Evolutionary conservation across 1,140 invertebrate genomes (phyloP).

Genomic region (Penaeus japonicus): DNA sequence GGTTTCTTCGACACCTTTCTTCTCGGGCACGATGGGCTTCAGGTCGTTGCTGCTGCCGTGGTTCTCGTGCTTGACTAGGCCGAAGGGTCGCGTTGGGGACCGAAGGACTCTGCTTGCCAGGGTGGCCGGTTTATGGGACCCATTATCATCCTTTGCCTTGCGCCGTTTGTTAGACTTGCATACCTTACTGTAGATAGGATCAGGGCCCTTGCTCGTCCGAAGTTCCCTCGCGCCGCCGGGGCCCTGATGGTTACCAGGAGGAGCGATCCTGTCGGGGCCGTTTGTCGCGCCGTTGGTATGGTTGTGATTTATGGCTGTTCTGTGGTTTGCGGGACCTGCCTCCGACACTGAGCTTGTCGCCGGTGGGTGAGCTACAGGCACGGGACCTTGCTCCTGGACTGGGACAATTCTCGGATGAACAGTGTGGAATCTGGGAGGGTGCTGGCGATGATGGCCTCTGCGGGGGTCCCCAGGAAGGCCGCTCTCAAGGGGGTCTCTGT

Average conservation of each 20-base stretch:
- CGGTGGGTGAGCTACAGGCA: no score
- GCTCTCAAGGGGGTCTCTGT: no score
- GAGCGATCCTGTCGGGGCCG: neutral
- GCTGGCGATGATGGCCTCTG: no score
- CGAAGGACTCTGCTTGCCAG: neutral
- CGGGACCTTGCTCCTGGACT: no score
- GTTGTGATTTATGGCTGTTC: constrained; percentile 25
- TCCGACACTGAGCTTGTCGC: neutral
- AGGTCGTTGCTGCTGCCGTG: neutral
- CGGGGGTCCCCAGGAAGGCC: no score
- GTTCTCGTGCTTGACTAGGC: constrained; percentile 11
- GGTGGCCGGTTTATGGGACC: neutral
- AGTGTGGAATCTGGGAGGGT: no score
- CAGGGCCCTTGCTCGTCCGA: neutral
- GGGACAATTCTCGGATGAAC: no score
- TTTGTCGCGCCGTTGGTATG: neutral
- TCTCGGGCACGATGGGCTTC: neutral
- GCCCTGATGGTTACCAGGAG: no score
- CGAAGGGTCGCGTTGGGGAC: neutral
- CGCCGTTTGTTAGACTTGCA: constrained; percentile 31
- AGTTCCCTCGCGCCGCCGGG: neutral
- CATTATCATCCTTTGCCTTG: neutral
- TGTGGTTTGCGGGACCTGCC: neutral
- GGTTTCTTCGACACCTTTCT: neutral
- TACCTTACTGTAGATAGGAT: constrained; percentile 45